Percentiles rank a stretch among this genome's conserved stretches.
These are phyloP conservation scores for Sycophila texana DNA, from an alignment of 2,888 invertebrate species.

Conservation along the genomic window DNA sequence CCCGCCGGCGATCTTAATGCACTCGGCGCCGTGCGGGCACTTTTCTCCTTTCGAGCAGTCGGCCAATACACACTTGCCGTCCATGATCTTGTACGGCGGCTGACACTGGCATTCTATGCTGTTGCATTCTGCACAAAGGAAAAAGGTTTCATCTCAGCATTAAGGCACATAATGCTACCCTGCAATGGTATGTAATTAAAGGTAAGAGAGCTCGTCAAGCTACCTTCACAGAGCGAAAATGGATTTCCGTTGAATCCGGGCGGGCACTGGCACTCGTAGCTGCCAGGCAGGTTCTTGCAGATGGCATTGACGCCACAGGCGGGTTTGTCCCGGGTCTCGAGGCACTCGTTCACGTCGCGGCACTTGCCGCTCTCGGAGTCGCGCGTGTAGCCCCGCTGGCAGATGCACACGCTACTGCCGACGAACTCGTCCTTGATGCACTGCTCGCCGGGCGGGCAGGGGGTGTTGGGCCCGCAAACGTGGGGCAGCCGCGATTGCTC, in stretches of 20 bases:
- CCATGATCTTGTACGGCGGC: conserved; percentile 89
- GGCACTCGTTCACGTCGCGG: conserved; percentile 91
- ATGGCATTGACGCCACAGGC: conserved; percentile 93
- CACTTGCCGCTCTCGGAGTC: conserved; percentile 85
- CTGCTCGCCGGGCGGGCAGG: conserved; percentile 90
- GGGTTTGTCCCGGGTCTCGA: conserved; percentile 83
- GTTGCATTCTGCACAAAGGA: conserved; percentile 80
- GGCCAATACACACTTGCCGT: conserved; percentile 89
- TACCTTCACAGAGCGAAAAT: conserved; percentile 87
- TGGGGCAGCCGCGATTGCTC: conserved; percentile 80
- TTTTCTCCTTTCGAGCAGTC: conserved; percentile 88
- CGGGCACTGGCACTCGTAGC: conserved; percentile 94
- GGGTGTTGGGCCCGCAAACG: conserved; percentile 84
- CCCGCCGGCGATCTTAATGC: conserved; percentile 91
- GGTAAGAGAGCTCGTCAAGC: conserved; percentile 6
- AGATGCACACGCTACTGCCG: conserved; percentile 90
- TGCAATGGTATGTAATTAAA: too few relatives aligned
- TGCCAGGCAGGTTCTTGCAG: conserved; percentile 94
- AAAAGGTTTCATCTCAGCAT: background rate
- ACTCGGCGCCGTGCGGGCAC: conserved; percentile 92
- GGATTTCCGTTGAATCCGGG: conserved; percentile 93
- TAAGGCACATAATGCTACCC: too few relatives aligned
- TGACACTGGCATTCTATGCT: conserved; percentile 91
- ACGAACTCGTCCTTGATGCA: conserved; percentile 86
- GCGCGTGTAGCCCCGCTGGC: conserved; percentile 90